phyloP scores from a whole-genome alignment of 2,113 vertebrate species.

The Triplophysa tibetana region DNA sequence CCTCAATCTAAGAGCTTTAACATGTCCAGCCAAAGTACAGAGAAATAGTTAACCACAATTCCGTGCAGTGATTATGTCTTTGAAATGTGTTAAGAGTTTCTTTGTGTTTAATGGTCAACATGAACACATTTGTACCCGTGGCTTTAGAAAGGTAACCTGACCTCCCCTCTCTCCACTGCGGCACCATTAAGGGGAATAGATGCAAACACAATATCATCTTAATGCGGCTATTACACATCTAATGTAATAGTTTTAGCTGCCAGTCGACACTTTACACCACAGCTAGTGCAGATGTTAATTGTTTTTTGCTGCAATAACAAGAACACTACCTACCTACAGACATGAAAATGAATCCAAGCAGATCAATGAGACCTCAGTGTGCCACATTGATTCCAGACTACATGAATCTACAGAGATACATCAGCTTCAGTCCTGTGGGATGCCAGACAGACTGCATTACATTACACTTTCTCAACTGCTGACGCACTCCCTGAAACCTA shows the following conservation, averaged over 20 bases:
- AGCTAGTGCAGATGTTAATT: constrained; percentile 26
- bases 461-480: neutral
- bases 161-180: neutral
- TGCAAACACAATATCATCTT: neutral
- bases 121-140: neutral
- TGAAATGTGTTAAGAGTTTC: neutral
- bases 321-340: constrained; percentile 18
- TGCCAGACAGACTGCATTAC: neutral
- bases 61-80: no score
- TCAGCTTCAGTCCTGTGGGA: neutral
- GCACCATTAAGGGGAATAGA: neutral
- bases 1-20: no score
- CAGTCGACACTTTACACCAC: constrained; percentile 4
- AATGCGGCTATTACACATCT: neutral
- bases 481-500: neutral
- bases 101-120: constrained; percentile 8
- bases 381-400: constrained; percentile 18
- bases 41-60: constrained; percentile 27
- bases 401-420: constrained; percentile 22
- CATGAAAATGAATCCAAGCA: constrained; percentile 33
- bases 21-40: neutral
- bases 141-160: no score
- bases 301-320: constrained; percentile 20
- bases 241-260: neutral
- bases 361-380: constrained; percentile 42